phyloP scores from a whole-genome alignment of 1,140 invertebrate genomes.

The Venturia canescens region DNA sequence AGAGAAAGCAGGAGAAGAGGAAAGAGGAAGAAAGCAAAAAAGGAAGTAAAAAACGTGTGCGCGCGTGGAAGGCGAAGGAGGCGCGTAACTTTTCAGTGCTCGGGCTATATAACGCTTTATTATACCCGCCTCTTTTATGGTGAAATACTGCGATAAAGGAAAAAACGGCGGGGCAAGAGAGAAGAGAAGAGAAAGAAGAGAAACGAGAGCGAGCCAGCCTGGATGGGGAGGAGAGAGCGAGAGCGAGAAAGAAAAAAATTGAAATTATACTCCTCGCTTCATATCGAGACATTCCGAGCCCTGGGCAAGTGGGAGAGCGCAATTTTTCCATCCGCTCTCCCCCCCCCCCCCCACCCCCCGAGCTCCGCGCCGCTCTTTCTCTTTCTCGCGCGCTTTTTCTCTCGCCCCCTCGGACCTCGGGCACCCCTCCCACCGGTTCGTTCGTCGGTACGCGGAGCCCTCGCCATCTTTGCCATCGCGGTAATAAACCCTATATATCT shows the following conservation, averaged over 20 bases:
- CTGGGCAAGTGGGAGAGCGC: slow-evolving; percentile 58
- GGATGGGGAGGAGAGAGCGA: slow-evolving; percentile 47
- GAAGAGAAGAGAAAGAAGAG: not conserved
- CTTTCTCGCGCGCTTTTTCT: slow-evolving; percentile 17
- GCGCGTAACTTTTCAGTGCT: slow-evolving; percentile 54
- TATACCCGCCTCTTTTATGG: slow-evolving; percentile 73
- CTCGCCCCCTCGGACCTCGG: slow-evolving; percentile 14
- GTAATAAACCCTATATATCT: slow-evolving; percentile 57
- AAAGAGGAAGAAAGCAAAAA: not conserved
- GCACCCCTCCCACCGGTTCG: slow-evolving; percentile 24
- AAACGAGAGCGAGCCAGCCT: slow-evolving; percentile 36
- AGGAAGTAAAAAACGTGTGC: slow-evolving; percentile 13
- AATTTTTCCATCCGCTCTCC: slow-evolving; percentile 25
- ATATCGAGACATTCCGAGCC: slow-evolving; percentile 74
- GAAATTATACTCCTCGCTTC: slow-evolving; percentile 72
- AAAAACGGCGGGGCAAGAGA: slow-evolving; percentile 59
- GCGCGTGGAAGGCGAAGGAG: slow-evolving; percentile 33
- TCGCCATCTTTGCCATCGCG: slow-evolving; percentile 50
- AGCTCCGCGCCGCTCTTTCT: no score
- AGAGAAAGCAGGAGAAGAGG: slow-evolving; percentile 29
- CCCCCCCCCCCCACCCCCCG: slow-evolving; percentile 48
- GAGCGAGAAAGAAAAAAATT: slow-evolving; percentile 60
- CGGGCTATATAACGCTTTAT: slow-evolving; percentile 74
- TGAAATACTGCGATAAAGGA: slow-evolving; percentile 71
- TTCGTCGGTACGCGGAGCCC: slow-evolving; percentile 45